A percentile compares a stretch with the other conserved stretches of the same genome.
phyloP scores from a whole-genome alignment of 2,113 vertebrate species.

The Epinephelus fuscoguttatus region DNA sequence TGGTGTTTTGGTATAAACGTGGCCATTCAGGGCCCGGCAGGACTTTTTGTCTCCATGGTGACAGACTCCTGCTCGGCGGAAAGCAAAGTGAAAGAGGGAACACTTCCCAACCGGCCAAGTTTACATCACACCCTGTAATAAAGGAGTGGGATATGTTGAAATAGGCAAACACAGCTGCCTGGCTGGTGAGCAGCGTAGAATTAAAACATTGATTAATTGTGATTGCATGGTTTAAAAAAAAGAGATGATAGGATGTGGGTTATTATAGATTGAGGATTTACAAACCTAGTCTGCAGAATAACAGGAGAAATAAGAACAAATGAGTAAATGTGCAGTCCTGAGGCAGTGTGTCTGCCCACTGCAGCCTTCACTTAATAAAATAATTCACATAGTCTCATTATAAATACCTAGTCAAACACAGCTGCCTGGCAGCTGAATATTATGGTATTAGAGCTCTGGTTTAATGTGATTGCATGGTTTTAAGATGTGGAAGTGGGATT shows the following conservation, averaged over 20 bases:
- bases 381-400: conserved; percentile 18
- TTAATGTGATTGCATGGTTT: conserved; percentile 54
- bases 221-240: conserved; percentile 39
- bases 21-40: conserved; percentile 48
- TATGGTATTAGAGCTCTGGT: conserved; percentile 37
- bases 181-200: conserved; percentile 18
- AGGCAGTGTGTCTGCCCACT: background rate
- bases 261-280: conserved; percentile 16
- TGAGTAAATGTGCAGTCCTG: conserved; percentile 11
- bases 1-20: conserved; percentile 62
- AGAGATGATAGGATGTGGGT: background rate
- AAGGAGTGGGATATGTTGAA: conserved; percentile 41
- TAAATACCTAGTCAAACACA: conserved; percentile 60
- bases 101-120: conserved; percentile 51
- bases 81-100: conserved; percentile 53
- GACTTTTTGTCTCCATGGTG: conserved; percentile 65
- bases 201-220: conserved; percentile 59
- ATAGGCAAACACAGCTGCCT: conserved; percentile 56
- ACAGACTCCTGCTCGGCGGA: conserved; percentile 57
- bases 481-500: conserved; percentile 32
- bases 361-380: conserved; percentile 29
- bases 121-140: conserved; percentile 60
- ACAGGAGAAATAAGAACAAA: conserved; percentile 2
- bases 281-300: background rate
- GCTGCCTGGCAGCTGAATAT: conserved; percentile 41